These are phyloP conservation scores for Cydia pomonella DNA, from an alignment of 1,140 invertebrate species.

Conservation along the genomic window DNA sequence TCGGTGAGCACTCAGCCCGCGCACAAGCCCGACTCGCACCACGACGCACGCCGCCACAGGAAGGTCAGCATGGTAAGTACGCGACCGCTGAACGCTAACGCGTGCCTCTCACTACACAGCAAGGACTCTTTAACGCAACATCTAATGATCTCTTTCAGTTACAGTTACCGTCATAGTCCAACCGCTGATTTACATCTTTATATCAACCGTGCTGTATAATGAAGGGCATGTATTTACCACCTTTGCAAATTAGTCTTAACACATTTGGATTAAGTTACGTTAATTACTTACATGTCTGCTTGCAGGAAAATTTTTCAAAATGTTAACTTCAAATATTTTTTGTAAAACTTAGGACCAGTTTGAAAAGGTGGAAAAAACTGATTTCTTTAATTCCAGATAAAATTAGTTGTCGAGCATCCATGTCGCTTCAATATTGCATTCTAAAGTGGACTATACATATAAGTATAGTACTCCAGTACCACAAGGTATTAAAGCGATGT, in stretches of 20 bases:
- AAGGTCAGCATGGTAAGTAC: constrained; percentile 95
- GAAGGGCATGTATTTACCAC: constrained; percentile 13
- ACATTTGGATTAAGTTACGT: background rate
- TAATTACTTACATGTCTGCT: background rate
- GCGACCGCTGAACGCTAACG: constrained; percentile 39
- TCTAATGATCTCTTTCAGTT: background rate
- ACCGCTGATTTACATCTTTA: constrained; percentile 5
- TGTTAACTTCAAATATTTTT: background rate
- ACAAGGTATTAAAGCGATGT: constrained; percentile 12
- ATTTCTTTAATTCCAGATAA: background rate
- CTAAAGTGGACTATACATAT: background rate
- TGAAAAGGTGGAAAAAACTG: constrained; percentile 1
- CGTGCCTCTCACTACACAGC: constrained; percentile 20
- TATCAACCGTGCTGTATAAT: constrained; percentile 1
- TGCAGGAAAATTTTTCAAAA: background rate
- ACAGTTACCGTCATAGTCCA: constrained; percentile 7
- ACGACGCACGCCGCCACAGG: constrained; percentile 84
- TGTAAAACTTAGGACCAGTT: background rate
- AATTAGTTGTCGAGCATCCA: background rate
- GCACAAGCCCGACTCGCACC: constrained; percentile 81
- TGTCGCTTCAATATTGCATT: constrained; percentile 5
- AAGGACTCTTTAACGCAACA: constrained; percentile 3
- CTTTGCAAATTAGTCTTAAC: background rate
- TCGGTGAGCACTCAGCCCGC: constrained; percentile 92
- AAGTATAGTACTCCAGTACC: background rate